Evolutionary conservation across 2,888 invertebrate species (phyloP).

Genomic region (Caenorhabditis zanzibari): DNA sequence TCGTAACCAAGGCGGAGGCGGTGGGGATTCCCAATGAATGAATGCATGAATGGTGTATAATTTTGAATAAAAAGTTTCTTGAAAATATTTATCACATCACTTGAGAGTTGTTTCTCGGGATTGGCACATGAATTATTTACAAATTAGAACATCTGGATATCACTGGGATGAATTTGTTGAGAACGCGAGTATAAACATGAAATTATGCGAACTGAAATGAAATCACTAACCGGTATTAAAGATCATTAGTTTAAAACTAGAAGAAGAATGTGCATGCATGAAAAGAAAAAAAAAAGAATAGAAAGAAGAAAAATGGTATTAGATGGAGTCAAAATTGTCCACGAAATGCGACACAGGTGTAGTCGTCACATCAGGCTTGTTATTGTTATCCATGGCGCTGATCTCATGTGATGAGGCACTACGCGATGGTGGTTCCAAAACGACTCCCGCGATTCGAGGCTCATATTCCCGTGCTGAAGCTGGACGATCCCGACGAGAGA

Average conservation of each 20-base stretch:
- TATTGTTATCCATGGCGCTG: not conserved
- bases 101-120: not conserved
- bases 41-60: not conserved
- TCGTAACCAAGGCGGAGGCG: conserved; percentile 1
- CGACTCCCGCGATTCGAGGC: conserved; percentile 44
- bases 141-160: not conserved
- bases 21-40: not conserved
- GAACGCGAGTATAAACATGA: conserved; percentile 8
- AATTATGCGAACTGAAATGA: not conserved
- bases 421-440: conserved; percentile 7
- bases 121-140: conserved; percentile 1
- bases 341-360: conserved; percentile 17
- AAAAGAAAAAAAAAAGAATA: conserved; percentile 3
- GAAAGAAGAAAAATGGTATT: conserved; percentile 16
- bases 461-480: conserved; percentile 8
- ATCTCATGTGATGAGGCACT: not conserved
- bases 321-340: conserved; percentile 44
- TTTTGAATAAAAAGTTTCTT: not conserved
- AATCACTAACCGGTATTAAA: not conserved
- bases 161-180: conserved; percentile 10
- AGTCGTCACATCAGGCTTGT: not conserved
- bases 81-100: conserved; percentile 15
- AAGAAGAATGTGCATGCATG: too few species aligned
- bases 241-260: not conserved
- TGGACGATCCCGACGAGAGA: not conserved